A percentile compares a stretch with the other conserved stretches of the same genome.
These are phyloP conservation scores for Haemorhous mexicanus DNA, from an alignment of 2,113 vertebrate species.

Conservation along the genomic window DNA sequence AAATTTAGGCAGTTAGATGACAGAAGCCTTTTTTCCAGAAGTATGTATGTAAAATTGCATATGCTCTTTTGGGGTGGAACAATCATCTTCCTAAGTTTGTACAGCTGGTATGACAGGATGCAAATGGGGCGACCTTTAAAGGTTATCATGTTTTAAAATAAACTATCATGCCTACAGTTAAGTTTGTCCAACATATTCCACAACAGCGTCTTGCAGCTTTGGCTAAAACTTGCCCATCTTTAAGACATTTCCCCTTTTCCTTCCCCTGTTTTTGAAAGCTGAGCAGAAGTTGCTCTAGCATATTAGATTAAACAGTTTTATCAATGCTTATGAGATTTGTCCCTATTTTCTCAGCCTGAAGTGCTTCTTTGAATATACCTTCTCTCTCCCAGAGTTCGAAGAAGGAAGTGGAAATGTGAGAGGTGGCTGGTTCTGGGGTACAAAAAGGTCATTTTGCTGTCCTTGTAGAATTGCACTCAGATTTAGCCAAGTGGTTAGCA, in stretches of 20 bases:
- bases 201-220: neutral
- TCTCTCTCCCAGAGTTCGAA: neutral
- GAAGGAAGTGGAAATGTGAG: neutral
- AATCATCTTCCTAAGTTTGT: neutral
- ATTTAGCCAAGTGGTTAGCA: neutral
- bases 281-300: neutral
- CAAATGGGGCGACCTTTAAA: neutral
- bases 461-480: neutral
- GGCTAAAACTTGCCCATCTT: neutral
- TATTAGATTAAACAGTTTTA: neutral
- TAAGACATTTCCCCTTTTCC: neutral
- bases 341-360: neutral
- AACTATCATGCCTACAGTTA: neutral
- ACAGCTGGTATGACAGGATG: neutral
- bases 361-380: neutral
- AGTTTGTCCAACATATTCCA: neutral
- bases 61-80: neutral
- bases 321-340: neutral
- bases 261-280: neutral
- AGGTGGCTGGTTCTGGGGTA: neutral
- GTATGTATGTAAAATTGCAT: neutral
- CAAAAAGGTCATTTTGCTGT: neutral
- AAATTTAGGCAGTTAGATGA: neutral
- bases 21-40: neutral
- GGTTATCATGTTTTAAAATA: neutral